phyloP scores from a whole-genome alignment of 2,797 vertebrate species.

The Myotis pilosus region DNA sequence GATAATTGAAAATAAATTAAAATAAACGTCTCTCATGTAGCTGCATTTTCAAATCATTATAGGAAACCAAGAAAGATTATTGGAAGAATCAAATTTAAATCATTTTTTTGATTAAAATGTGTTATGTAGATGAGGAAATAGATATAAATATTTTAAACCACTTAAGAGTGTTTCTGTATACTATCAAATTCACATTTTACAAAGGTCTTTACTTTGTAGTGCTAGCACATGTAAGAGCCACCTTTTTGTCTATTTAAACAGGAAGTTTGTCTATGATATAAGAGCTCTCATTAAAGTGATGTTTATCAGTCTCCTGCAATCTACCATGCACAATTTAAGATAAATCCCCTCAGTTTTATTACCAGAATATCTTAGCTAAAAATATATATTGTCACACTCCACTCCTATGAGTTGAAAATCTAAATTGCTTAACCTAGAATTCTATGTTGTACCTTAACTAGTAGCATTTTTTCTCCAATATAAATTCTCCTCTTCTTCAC shows the following conservation, averaged over 20 bases:
- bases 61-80: neutral
- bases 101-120: neutral
- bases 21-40: neutral
- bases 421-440: neutral
- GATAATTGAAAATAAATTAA: slow-evolving; percentile 30
- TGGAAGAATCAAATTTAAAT: neutral
- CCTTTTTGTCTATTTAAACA: neutral
- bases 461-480: neutral
- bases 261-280: neutral
- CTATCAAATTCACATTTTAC: neutral
- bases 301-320: neutral
- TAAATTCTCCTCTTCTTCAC: neutral
- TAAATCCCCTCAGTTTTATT: slow-evolving; percentile 17
- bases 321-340: neutral
- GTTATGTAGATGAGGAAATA: neutral
- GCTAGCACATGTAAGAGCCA: neutral
- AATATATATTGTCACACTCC: neutral
- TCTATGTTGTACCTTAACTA: neutral
- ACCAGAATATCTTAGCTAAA: neutral
- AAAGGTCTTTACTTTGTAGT: neutral
- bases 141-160: neutral
- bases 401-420: neutral
- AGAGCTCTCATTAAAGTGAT: neutral
- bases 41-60: neutral
- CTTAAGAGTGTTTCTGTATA: neutral